Conservation (phyloP, 2,888 invertebrate genomes). For the Anthoptus insignis region DNA sequence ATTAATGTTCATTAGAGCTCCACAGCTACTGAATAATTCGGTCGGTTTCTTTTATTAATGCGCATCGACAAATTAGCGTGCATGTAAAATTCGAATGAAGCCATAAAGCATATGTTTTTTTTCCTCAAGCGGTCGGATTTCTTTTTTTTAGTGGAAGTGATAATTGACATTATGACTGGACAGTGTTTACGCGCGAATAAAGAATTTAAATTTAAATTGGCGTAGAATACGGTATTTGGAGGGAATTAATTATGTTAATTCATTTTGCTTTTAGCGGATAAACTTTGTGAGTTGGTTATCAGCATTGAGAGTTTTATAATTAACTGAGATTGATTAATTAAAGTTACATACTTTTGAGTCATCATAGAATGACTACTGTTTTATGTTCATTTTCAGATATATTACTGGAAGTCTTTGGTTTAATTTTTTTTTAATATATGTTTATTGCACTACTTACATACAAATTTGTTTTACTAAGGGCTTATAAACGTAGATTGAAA, state of each 20-base stretch:
- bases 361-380: conserved; percentile 18
- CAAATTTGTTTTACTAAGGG: too few relatives aligned
- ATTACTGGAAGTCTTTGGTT: too few relatives aligned
- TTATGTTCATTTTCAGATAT: background rate
- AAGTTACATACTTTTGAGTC: conserved; percentile 5
- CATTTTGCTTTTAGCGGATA: conserved; percentile 33
- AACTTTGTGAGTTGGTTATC: conserved; percentile 15
- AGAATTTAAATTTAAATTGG: conserved; percentile 75
- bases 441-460: too few relatives aligned
- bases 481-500: too few relatives aligned
- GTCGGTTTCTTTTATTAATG: conserved; percentile 79
- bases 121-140: conserved; percentile 63
- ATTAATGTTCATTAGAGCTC: conserved; percentile 83
- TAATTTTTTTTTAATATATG: too few relatives aligned
- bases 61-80: conserved; percentile 84
- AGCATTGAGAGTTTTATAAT: conserved; percentile 17
- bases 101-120: conserved; percentile 79
- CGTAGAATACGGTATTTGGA: conserved; percentile 53
- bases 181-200: conserved; percentile 58
- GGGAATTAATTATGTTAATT: conserved; percentile 47
- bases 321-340: conserved; percentile 15
- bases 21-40: conserved; percentile 84
- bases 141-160: conserved; percentile 80
- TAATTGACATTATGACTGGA: conserved; percentile 84
- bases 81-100: conserved; percentile 83